A percentile compares a stretch with the other conserved stretches of the same genome.
These are phyloP conservation scores for Polydrusus tereticollis DNA, from an alignment of 2,888 invertebrate genomes.

Conservation along the genomic window DNA sequence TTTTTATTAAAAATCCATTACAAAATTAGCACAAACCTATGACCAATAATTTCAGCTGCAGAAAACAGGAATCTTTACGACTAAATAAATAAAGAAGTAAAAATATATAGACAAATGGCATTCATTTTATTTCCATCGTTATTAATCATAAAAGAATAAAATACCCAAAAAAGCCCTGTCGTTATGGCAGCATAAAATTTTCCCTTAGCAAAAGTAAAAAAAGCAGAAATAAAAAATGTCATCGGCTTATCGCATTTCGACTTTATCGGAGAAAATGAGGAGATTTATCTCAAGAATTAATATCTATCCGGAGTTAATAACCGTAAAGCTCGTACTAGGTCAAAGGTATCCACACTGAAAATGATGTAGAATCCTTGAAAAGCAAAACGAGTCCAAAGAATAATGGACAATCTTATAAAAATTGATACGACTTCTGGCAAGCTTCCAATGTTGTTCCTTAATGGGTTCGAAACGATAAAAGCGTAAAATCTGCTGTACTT, in stretches of 20 bases:
- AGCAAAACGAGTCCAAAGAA: not conserved
- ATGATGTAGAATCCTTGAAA: conserved; percentile 11
- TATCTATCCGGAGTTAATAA: conserved; percentile 25
- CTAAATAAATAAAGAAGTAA: not conserved
- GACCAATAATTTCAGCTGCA: no score
- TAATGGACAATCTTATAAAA: conserved; percentile 22
- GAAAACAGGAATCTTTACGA: not conserved
- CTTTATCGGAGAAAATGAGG: conserved; percentile 16
- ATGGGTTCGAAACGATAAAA: conserved; percentile 2
- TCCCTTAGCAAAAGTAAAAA: not conserved
- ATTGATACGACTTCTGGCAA: conserved; percentile 26
- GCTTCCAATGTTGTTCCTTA: conserved; percentile 13
- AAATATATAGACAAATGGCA: not conserved
- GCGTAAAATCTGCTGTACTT: not conserved
- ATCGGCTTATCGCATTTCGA: conserved; percentile 13
- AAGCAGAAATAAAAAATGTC: conserved; percentile 21
- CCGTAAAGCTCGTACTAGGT: conserved; percentile 9
- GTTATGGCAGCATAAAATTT: not conserved
- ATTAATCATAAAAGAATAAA: not conserved
- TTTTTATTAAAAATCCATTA: no score
- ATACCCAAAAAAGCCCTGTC: not conserved
- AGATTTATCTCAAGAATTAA: conserved; percentile 28
- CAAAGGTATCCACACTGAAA: conserved; percentile 4
- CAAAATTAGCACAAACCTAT: no score
- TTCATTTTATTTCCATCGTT: not conserved